phyloP scores from a whole-genome alignment of 2,113 vertebrate genomes.

The Nyctibius bracteatus region DNA sequence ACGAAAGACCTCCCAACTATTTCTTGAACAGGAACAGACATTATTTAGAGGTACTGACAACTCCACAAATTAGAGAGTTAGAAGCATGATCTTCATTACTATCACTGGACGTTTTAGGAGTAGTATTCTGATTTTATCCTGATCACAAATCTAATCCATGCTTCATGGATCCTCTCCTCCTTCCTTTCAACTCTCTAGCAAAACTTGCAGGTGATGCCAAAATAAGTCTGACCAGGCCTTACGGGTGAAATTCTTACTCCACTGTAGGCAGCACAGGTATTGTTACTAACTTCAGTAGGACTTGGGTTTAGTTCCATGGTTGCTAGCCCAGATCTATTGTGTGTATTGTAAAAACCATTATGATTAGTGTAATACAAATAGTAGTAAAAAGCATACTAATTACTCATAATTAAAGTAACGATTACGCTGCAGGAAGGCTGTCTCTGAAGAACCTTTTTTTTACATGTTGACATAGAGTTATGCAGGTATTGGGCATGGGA shows the following conservation, averaged over 20 bases:
- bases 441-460: neutral
- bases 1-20: slow-evolving; percentile 1
- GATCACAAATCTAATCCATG: neutral
- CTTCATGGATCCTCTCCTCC: neutral
- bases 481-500: neutral
- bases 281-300: neutral
- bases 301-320: neutral
- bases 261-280: neutral
- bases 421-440: neutral
- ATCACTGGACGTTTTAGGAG: neutral
- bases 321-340: neutral
- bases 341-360: neutral
- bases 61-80: neutral
- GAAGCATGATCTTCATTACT: neutral
- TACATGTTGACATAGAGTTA: neutral
- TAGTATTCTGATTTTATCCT: neutral
- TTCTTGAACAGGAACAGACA: neutral
- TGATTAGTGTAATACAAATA: neutral
- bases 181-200: neutral
- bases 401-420: neutral
- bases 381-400: neutral
- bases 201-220: neutral
- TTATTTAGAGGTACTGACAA: slow-evolving; percentile 9
- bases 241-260: neutral
- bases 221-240: neutral